Conservation (phyloP, 2,888 invertebrate genomes). For the Lamellibrachia columna region DNA sequence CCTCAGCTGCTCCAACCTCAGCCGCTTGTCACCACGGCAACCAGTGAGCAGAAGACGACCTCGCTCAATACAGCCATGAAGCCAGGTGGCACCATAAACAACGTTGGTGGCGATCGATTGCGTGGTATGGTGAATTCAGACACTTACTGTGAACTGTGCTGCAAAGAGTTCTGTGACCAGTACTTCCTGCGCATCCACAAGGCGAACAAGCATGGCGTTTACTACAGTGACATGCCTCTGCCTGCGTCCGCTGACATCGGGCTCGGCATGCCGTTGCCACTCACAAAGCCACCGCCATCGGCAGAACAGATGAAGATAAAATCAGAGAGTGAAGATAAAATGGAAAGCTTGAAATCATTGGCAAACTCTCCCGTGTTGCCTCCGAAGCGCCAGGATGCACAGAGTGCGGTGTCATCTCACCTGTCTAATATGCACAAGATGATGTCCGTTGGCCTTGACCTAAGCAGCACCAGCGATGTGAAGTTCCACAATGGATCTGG, state of each 20-base stretch:
- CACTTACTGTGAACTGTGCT: conserved; percentile 92
- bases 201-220: conserved; percentile 64
- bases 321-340: conserved; percentile 19
- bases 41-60: conserved; percentile 21
- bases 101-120: conserved; percentile 16
- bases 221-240: conserved; percentile 31
- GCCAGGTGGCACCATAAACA: not conserved
- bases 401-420: not conserved
- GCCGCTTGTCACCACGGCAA: conserved; percentile 40
- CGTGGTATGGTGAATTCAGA: conserved; percentile 60
- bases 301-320: conserved; percentile 28
- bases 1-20: conserved; percentile 43
- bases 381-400: not conserved
- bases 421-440: not conserved
- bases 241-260: conserved; percentile 17
- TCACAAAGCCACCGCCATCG: conserved; percentile 25
- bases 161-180: conserved; percentile 68
- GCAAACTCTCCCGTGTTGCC: not conserved
- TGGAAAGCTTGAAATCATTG: not conserved
- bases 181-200: conserved; percentile 64
- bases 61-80: conserved; percentile 23
- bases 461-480: not conserved
- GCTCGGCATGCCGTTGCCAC: conserved; percentile 26
- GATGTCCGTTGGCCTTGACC: conserved; percentile 17
- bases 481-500: conserved; percentile 6